These are phyloP conservation scores for Unio pictorum DNA, from an alignment of 2,888 invertebrate species.

Conservation along the genomic window DNA sequence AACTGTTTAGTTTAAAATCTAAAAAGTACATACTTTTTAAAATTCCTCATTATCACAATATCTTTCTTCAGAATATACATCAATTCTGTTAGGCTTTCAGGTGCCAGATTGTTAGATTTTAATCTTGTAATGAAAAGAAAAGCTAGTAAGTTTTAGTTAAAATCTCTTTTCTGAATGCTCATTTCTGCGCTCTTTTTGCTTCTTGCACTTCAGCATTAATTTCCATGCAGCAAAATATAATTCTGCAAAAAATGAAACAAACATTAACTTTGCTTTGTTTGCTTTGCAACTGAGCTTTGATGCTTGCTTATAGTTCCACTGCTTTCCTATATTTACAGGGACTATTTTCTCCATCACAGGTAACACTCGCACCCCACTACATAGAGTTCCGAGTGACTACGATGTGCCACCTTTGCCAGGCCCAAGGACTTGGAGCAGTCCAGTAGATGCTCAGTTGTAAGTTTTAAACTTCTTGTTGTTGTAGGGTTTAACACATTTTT, in stretches of 20 bases:
- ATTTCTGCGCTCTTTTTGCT: not conserved
- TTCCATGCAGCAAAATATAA: not conserved
- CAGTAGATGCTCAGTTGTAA: slow-evolving; percentile 13
- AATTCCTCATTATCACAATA: no score
- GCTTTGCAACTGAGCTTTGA: slow-evolving; percentile 17
- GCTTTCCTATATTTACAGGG: slow-evolving; percentile 43
- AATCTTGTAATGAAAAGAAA: no score
- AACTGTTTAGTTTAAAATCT: no score
- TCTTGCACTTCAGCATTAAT: not conserved
- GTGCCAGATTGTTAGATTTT: no score
- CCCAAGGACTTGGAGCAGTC: slow-evolving; percentile 39
- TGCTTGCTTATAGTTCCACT: slow-evolving; percentile 18
- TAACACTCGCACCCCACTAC: slow-evolving; percentile 44
- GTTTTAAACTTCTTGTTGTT: not conserved
- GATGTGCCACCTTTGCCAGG: slow-evolving; percentile 65
- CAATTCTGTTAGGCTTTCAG: no score
- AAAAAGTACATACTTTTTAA: no score
- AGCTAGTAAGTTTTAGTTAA: no score
- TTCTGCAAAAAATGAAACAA: not conserved
- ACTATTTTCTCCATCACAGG: slow-evolving; percentile 63
- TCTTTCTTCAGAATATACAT: no score
- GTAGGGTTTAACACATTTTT: no score
- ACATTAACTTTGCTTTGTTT: slow-evolving; percentile 8
- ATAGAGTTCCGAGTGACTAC: slow-evolving; percentile 67
- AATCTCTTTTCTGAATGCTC: no score